Base-by-base conservation (phyloP, 2,888 invertebrate genomes). In the Hetaerina titia region DNA sequence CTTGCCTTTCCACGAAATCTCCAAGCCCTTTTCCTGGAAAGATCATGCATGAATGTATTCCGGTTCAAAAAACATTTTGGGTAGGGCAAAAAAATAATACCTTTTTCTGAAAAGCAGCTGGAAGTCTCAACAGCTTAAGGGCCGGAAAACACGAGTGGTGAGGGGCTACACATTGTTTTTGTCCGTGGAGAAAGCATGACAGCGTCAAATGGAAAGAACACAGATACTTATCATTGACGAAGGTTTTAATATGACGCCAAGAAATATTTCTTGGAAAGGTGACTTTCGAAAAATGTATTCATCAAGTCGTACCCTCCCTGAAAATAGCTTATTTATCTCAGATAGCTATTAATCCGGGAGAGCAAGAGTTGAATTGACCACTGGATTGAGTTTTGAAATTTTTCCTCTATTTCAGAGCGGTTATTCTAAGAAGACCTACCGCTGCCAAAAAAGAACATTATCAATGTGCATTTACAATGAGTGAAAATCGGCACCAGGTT, bases 1-100 rank as follows among this genome's bases (percentile, higher is more conserved):
- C 17, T 60, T 11, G 13, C 60, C 17, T 81, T 31, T 31, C 22
- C 8, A 69, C 6, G n/a, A 69, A 69, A 17, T n/a, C 9, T 31
- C 4, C 9, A 81, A 74, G 31, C 13, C 31, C 81, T 11, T n/a
- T 69, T 92, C 92, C 45, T 2, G 92, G 92, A 74, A 92, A 69
- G 45, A 92, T 92, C 56, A n/a, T 56, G 69, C n/a, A 74, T 92
- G 92, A 56, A 74, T 92, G n/a, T 92, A 92, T 92, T 74, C 92
- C 45, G 92, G 11, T 45, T 45, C 19, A 64, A 92, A 92, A 56
- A 57, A 69, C 8, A 92, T 57, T n/a, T 56, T 45, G 63, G 15
- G 31, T 31, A 56, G 63, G 69, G 22, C 56, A 56, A 69, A 69
- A 92, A 90, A n/a, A 90, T 6, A 11, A 69, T 11, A 22, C 25